Evolutionary conservation across 2,797 vertebrate genomes (phyloP), one percentile per base, ranked within the genome.

Genomic region (Orestias chungarensis): DNA sequence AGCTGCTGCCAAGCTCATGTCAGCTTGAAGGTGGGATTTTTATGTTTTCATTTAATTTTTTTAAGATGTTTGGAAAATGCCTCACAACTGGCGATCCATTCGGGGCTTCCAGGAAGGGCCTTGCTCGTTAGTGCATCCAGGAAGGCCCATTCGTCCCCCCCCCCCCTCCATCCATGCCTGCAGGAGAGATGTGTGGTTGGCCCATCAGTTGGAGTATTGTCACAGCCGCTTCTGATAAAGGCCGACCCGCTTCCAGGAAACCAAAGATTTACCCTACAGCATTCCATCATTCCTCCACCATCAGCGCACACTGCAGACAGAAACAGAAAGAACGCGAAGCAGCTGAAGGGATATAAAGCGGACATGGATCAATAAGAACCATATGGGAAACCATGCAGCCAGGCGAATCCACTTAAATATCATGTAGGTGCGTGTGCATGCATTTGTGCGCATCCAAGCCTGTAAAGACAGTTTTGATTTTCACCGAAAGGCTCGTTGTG

Each of bases 221-320:
- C 91, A 93, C 92, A 92, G 91, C 91, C 91, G 90, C 89, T 92
- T 92, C 89, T 91, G 92, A 93, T 92, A 92, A 93, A 93, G 84
- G 74, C 84, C 70, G 82, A 88, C 84, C 83, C 82, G 87, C 90
- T 94, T 93, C 92, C 92, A 92, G 92, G 92, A 94, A 94, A 92
- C 88, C 87, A 84, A 87, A 91, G 91, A 91, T 89, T 91, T 92
- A 92, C 89, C 90, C 90, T 91, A 80, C 85, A 84, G 91, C 90
- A 89, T 91, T 93, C 89, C 90, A 90, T 92, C 92, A 91, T 91
- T 93, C 92, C 91, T 92, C 87, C 84, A 87, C 82, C 86, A 87
- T 92, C 91, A 86, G 85, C 27, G 80, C 75, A 69, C 49, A 76
- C 62, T 78, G 49, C 64, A 79, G 49, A 78, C 70, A 70, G 72